These are phyloP conservation scores for Camelus dromedarius DNA, from an alignment of 2,113 vertebrate genomes.

Conservation along the genomic window DNA sequence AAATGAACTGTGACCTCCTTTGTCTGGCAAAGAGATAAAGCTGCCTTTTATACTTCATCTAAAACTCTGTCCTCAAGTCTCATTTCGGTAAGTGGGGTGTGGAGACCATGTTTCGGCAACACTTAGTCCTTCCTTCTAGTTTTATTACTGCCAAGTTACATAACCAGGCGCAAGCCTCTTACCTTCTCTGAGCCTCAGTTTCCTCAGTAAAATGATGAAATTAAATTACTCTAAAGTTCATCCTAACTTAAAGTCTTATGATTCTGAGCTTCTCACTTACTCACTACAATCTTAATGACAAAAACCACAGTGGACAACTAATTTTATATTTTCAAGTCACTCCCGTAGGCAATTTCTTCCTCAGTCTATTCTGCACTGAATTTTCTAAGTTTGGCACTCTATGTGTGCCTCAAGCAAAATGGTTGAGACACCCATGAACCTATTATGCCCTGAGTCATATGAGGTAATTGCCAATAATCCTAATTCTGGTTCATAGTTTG, in stretches of 20 bases:
- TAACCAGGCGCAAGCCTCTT: not conserved
- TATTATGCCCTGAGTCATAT: constrained; percentile 62
- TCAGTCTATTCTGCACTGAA: not conserved
- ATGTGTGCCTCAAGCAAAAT: constrained; percentile 66
- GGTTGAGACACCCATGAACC: constrained; percentile 65
- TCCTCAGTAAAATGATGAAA: constrained; percentile 15
- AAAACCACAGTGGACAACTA: not conserved
- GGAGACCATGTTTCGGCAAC: too few species aligned
- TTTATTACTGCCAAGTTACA: not conserved
- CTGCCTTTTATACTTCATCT: too few species aligned
- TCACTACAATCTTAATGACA: not conserved
- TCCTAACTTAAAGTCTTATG: not conserved
- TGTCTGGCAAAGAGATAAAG: too few species aligned
- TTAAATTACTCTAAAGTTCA: constrained; percentile 28
- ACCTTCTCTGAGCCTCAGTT: not conserved
- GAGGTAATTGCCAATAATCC: constrained; percentile 78
- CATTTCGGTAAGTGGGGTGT: too few species aligned
- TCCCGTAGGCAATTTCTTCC: not conserved
- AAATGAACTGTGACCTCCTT: too few species aligned
- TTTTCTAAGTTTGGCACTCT: constrained; percentile 15
- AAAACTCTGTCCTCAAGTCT: too few species aligned
- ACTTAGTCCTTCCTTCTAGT: not conserved
- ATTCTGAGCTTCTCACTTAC: constrained; percentile 35
- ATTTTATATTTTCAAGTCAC: constrained; percentile 50
- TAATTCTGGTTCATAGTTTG: constrained; percentile 78